A percentile compares a stretch with the other conserved stretches of the same genome.
Evolutionary conservation across 2,113 vertebrate genomes (phyloP).

Genomic region (Pangasianodon hypophthalmus): DNA sequence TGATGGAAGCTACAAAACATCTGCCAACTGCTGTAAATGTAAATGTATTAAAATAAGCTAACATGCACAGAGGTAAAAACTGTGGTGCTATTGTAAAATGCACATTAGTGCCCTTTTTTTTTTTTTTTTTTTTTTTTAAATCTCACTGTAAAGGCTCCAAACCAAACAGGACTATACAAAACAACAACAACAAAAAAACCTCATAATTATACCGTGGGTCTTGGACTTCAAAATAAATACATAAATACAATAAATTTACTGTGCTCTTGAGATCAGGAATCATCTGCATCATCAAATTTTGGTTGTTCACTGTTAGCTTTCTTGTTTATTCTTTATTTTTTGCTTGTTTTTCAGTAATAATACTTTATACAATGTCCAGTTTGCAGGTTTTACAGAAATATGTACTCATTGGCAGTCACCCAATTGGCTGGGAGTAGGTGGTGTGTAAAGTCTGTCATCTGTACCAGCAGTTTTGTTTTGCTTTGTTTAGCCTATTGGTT

Average conservation of each 20-base stretch:
- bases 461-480: too few species aligned
- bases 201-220: neutral
- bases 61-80: neutral
- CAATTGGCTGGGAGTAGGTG: too few species aligned
- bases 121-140: neutral
- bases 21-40: neutral
- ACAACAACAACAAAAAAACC: neutral
- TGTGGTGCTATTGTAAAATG: neutral
- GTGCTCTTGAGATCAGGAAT: neutral
- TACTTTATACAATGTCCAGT: too few species aligned
- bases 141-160: neutral
- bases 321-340: too few species aligned
- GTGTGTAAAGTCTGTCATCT: too few species aligned
- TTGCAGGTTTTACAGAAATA: too few species aligned
- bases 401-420: too few species aligned
- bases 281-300: too few species aligned
- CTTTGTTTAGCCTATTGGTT: too few species aligned
- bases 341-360: too few species aligned
- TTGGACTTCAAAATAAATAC: neutral
- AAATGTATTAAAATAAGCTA: neutral
- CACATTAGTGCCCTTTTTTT: neutral
- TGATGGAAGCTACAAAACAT: neutral
- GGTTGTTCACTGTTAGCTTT: too few species aligned
- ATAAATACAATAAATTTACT: neutral
- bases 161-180: neutral